These are phyloP conservation scores for Eulemur macaco DNA, from an alignment of 2,113 vertebrate genomes.

Conservation along the genomic window DNA sequence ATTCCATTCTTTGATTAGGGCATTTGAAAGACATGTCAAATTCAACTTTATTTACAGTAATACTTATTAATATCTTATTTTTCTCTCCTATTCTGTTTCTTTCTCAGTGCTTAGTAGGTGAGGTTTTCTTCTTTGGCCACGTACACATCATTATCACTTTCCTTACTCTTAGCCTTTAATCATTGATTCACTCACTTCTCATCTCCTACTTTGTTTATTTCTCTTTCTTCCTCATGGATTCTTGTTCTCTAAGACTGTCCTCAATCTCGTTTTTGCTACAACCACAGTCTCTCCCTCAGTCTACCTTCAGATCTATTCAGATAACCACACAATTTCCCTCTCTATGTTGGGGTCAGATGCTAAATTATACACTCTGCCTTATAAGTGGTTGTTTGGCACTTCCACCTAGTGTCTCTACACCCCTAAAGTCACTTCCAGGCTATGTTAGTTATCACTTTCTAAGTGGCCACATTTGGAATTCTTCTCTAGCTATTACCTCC, in stretches of 20 bases:
- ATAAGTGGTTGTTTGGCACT: not conserved
- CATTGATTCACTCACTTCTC: not conserved
- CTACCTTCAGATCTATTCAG: not conserved
- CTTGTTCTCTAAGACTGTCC: not conserved
- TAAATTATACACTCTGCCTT: not conserved
- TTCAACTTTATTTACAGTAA: not conserved
- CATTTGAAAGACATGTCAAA: not conserved
- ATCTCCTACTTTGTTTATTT: not conserved
- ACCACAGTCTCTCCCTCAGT: not conserved
- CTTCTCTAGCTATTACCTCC: not conserved
- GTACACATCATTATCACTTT: not conserved
- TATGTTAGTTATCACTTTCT: not conserved
- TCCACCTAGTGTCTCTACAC: not conserved
- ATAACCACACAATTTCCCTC: not conserved
- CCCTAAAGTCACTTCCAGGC: not conserved
- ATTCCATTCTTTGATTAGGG: not conserved
- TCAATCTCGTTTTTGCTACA: not conserved
- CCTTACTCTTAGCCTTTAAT: not conserved
- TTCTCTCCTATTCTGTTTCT: not conserved
- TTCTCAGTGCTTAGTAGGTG: not conserved
- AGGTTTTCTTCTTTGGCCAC: not conserved
- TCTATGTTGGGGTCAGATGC: not conserved
- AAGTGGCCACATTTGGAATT: not conserved
- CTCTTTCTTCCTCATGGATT: not conserved
- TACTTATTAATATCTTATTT: not conserved